phyloP scores from a whole-genome alignment of 2,797 vertebrate species.

The Amazonetta brasiliensis region DNA sequence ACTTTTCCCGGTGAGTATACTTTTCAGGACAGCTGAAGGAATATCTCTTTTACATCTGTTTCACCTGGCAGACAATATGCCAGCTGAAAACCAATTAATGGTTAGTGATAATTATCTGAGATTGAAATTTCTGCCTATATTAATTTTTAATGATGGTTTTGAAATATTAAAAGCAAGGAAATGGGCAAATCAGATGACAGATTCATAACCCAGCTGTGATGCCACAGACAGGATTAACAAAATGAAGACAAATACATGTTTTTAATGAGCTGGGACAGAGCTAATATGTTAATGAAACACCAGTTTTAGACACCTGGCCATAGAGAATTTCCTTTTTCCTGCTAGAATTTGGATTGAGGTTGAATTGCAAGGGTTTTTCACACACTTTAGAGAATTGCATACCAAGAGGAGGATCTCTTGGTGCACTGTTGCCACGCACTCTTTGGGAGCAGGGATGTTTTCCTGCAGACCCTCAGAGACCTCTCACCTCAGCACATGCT shows the following conservation, averaged over 20 bases:
- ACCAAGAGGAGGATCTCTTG: neutral
- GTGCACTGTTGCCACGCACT: neutral
- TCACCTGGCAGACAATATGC: neutral
- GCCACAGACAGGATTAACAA: neutral
- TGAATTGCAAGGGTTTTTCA: neutral
- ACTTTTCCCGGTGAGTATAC: neutral
- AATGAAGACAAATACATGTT: conserved; percentile 42
- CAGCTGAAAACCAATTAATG: conserved; percentile 36
- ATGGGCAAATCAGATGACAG: conserved; percentile 32
- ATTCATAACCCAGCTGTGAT: conserved; percentile 30
- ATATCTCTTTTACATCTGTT: conserved; percentile 8
- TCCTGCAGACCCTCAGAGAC: neutral
- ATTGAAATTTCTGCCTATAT: conserved; percentile 50
- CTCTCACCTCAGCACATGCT: neutral
- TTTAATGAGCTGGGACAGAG: conserved; percentile 41
- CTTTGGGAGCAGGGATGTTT: neutral
- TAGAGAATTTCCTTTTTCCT: neutral
- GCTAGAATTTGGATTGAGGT: neutral
- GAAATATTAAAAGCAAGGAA: conserved; percentile 69
- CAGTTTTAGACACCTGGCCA: neutral
- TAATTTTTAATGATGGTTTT: conserved; percentile 57
- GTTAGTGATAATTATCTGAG: conserved; percentile 40
- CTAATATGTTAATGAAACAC: neutral
- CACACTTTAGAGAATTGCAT: neutral
- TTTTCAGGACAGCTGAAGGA: neutral